These are phyloP conservation scores for Eurosta solidaginis DNA, from an alignment of 1,140 invertebrate species.

Conservation along the genomic window DNA sequence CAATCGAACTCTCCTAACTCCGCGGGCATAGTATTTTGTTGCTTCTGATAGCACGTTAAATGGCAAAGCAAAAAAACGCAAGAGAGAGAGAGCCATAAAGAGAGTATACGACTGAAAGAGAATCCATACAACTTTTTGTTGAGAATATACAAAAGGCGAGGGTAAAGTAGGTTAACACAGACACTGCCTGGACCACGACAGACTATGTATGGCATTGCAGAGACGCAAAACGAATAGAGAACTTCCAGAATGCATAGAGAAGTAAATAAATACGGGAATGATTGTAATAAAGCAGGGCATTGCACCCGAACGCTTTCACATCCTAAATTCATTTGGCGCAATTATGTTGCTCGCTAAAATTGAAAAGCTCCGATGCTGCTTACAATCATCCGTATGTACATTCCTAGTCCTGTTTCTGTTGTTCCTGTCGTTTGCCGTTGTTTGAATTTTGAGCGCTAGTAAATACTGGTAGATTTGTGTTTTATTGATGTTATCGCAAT, in stretches of 20 bases:
- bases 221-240: too few species aligned
- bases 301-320: conserved; percentile 45
- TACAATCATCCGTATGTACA: background rate
- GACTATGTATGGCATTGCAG: background rate
- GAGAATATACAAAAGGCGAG: background rate
- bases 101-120: background rate
- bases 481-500: background rate
- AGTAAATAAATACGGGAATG: background rate
- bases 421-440: background rate
- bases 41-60: too few species aligned
- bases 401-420: background rate
- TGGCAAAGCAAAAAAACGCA: too few species aligned
- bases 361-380: conserved; percentile 45
- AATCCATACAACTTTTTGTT: background rate
- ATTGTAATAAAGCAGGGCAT: conserved; percentile 49
- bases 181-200: background rate
- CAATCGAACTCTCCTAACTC: too few species aligned
- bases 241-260: background rate
- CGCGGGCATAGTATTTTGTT: too few species aligned
- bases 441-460: background rate
- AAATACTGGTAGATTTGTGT: background rate
- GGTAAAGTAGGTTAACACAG: conserved; percentile 16
- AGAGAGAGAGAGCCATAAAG: background rate
- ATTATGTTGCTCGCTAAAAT: conserved; percentile 3
- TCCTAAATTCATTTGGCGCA: conserved; percentile 42